phyloP scores from a whole-genome alignment of 2,797 vertebrate species.

The Takifugu rubripes region DNA sequence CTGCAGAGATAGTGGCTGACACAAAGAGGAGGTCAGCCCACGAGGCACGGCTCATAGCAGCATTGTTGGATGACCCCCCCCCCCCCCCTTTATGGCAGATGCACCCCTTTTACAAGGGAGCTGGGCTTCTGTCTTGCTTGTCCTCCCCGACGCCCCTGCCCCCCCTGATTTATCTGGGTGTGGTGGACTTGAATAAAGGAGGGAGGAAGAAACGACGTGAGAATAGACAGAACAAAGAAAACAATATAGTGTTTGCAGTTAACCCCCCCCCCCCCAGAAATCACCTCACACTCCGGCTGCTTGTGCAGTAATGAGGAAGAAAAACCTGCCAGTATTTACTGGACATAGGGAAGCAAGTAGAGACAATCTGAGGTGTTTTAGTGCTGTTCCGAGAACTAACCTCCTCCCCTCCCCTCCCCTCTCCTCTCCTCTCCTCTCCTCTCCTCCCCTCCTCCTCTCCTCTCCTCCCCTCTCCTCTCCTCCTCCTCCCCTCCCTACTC shows the following conservation, averaged over 20 bases:
- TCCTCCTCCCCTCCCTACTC: no score
- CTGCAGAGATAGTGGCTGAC: slow-evolving; percentile 54
- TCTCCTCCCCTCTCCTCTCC: no score
- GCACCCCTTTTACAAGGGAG: slow-evolving; percentile 43
- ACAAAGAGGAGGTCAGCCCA: slow-evolving; percentile 58
- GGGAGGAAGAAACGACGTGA: slow-evolving; percentile 18
- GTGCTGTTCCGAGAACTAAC: no score
- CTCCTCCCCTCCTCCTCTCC: no score
- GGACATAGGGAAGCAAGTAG: no score
- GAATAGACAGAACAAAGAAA: slow-evolving; percentile 28
- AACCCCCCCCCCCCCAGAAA: neutral
- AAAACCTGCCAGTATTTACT: no score
- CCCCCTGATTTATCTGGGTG: slow-evolving; percentile 25
- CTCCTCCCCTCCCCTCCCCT: no score
- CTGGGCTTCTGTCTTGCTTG: slow-evolving; percentile 21
- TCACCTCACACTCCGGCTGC: neutral
- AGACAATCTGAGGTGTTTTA: no score
- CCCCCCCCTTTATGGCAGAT: slow-evolving; percentile 55
- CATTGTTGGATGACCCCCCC: slow-evolving; percentile 59
- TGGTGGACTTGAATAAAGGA: slow-evolving; percentile 20
- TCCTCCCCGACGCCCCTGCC: slow-evolving; percentile 22
- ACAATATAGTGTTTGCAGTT: slow-evolving; percentile 20
- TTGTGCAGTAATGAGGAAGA: no score
- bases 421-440: no score
- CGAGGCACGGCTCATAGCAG: slow-evolving; percentile 54